Evolutionary conservation across 2,113 vertebrate genomes (phyloP).

Genomic region (Polypterus senegalus): DNA sequence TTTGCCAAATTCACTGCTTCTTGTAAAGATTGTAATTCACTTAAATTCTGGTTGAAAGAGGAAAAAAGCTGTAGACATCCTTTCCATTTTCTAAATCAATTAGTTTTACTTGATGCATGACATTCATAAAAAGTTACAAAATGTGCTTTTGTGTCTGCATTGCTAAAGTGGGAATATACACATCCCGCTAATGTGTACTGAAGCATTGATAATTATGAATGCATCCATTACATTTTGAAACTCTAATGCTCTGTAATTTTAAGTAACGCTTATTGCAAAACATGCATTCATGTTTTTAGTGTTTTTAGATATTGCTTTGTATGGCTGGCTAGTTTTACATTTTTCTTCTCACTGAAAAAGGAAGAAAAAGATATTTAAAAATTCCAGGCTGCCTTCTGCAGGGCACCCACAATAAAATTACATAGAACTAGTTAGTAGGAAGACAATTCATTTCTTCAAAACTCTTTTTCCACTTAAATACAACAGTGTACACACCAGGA

Average conservation of each 20-base stretch:
- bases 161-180: constrained; percentile 27
- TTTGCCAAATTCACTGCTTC: constrained; percentile 54
- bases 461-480: too few relatives aligned
- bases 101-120: constrained; percentile 44
- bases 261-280: constrained; percentile 13
- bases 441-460: too few relatives aligned
- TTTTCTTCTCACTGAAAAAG: background rate
- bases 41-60: constrained; percentile 36
- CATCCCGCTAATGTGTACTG: constrained; percentile 19
- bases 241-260: constrained; percentile 15
- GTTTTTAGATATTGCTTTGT: background rate
- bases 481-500: too few relatives aligned
- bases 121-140: constrained; percentile 37
- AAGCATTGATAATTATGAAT: constrained; percentile 22
- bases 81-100: constrained; percentile 63
- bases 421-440: too few relatives aligned
- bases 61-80: constrained; percentile 49
- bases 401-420: too few relatives aligned
- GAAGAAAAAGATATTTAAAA: too few relatives aligned
- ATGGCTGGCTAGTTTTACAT: background rate
- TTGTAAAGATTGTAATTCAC: constrained; percentile 55
- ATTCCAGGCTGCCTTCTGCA: too few relatives aligned
- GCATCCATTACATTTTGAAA: constrained; percentile 14
- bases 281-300: background rate
- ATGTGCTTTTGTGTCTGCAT: constrained; percentile 19